Evolutionary conservation across 2,888 invertebrate species (phyloP), one percentile per base, ranked within the genome.

Genomic region (Scaptomyza caliginosa): DNA sequence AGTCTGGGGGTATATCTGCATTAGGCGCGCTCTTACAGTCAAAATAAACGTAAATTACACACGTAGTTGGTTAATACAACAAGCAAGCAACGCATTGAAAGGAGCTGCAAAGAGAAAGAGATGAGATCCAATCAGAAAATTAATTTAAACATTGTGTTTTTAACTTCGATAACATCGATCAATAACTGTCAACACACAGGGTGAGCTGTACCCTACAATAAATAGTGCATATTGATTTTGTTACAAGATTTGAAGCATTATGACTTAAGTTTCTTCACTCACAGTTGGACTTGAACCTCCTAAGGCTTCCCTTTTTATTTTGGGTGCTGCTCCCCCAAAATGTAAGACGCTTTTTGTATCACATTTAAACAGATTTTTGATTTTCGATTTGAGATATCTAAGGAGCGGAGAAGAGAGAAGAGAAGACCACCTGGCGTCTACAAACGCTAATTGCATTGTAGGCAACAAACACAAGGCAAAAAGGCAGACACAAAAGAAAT

Each of bases 121-220:
- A 10, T 24, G 39, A 60, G 28, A 43, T 38, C 39, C 60, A 69
- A 74, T 67, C 62, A 78, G n/a, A n/a, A 79, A 85, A 87, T 82
- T 79, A 82, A 84, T 82, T 87, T 77, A 60, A 59, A 74, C 79
- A 82, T 87, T 87, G 67, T 85, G 50, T 74, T 70, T 64, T 36
- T 34, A 54, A 4, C 2, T 32, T 16, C 68, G 49, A 79, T 73
- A 82, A 73, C 73, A 86, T 83, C 85, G 84, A 84, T 84, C 84
- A 88, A 84, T 84, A 88, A 84, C 84, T 88, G 84, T 84, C 84
- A 86, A 82, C 84, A 77, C 60, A 50, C 65, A 46, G 50, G 52
- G 38, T n/a, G 32, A 32, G 6, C 3, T 55, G 5, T 59, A 17
- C 45, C 10, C 58, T 57, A 46, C 39, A 10, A 0, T 0, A 8